These are phyloP conservation scores for Chaetodon trifascialis DNA, from an alignment of 2,113 vertebrate genomes.

Conservation along the genomic window DNA sequence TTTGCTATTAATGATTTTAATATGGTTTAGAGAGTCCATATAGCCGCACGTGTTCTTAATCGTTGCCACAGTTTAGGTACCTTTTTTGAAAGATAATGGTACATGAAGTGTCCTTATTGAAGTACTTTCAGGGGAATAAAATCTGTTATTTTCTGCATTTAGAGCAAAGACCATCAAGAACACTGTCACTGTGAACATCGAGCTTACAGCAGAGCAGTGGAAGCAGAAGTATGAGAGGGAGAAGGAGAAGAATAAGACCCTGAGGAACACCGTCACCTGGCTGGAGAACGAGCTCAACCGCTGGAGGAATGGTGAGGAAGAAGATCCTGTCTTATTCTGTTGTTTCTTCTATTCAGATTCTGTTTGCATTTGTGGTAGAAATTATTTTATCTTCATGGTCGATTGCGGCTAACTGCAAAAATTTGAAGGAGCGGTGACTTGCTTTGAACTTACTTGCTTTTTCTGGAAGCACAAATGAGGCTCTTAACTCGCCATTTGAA, in stretches of 20 bases:
- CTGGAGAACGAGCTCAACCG: slow-evolving; percentile 98
- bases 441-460: not conserved
- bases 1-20: too few species aligned
- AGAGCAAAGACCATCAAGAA: slow-evolving; percentile 99
- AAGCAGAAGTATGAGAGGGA: slow-evolving; percentile 98
- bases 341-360: not conserved
- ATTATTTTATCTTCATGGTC: not conserved
- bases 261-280: slow-evolving; percentile 95
- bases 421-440: not conserved
- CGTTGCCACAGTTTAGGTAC: not conserved
- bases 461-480: not conserved
- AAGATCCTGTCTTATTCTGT: not conserved
- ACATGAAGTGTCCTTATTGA: not conserved
- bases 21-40: too few species aligned
- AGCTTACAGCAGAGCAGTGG: slow-evolving; percentile 98
- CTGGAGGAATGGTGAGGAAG: slow-evolving; percentile 92
- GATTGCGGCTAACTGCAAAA: not conserved
- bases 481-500: not conserved
- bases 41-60: too few species aligned
- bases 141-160: not conserved
- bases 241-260: slow-evolving; percentile 94
- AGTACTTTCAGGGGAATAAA: not conserved
- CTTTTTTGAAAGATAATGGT: not conserved
- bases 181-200: slow-evolving; percentile 95
- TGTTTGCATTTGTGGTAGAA: not conserved